These are phyloP conservation scores for Heliconius ethilla DNA, from an alignment of 2,888 invertebrate genomes.

Conservation along the genomic window DNA sequence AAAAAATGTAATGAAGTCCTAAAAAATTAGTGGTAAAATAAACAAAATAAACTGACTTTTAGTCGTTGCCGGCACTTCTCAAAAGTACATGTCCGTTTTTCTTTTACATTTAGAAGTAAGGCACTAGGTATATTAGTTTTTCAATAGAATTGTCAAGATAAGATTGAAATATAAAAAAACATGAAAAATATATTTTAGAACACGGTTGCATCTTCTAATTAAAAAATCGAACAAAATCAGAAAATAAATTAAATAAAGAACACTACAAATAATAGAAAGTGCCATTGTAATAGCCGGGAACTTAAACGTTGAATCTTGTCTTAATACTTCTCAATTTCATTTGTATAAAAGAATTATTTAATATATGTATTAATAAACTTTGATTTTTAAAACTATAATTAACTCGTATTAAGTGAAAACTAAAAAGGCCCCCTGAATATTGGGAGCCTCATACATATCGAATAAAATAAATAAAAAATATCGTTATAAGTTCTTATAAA, in stretches of 20 bases:
- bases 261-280: neutral
- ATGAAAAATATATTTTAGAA: neutral
- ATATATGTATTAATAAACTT: neutral
- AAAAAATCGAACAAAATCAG: too few species aligned
- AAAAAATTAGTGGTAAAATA: neutral
- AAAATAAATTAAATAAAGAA: neutral
- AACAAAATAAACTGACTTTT: conserved; percentile 1
- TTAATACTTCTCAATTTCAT: neutral
- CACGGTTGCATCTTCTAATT: neutral
- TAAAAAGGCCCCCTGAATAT: neutral
- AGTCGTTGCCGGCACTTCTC: neutral
- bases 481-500: neutral
- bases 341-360: neutral
- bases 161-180: neutral
- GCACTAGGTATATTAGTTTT: conserved; percentile 9
- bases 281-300: neutral
- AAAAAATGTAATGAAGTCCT: neutral
- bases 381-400: too few species aligned
- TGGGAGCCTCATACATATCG: neutral
- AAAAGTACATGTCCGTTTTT: neutral
- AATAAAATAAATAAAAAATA: neutral
- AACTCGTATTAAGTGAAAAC: too few species aligned
- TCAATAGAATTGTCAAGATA: neutral
- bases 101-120: neutral
- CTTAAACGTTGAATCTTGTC: neutral